Evolutionary conservation across 2,113 vertebrate genomes (phyloP), one percentile per base, ranked within the genome.

Genomic region (Romanogobio albipinnatus): DNA sequence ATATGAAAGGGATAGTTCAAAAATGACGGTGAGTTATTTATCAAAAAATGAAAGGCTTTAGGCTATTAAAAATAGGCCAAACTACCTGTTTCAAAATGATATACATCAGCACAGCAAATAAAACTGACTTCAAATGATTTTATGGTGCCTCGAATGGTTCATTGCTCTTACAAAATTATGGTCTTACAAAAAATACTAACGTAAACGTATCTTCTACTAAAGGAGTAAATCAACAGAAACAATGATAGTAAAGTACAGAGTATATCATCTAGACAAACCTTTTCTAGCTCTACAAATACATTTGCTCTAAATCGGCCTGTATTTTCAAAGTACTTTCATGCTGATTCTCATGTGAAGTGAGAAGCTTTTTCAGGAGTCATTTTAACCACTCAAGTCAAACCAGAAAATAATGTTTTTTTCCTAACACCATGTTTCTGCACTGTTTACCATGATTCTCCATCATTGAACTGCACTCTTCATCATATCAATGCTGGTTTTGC

Each of bases 291-390:
- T 43, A 62, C 75, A 81, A 70, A 61, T 81, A 76, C 76, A 51
- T 56, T 51, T 22, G 26, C 78, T 47, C 26, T 75, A 66, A 73
- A 62, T 4, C 29, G 14, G n/a, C 15, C 39, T 58, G 61, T 19
- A 79, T 14, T 61, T 24, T 33, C 19, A 71, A 14, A 83, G n/a
- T 51, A 36, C 19, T 39, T 75, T 76, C 39, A 68, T 19, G 49
- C 45, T 59, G 75, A 88, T 83, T 49, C 78, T 33, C 58, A 80
- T 51, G 47, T 70, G 62, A 70, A 45, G 33, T 59, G 36, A 85
- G 26, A 58, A 71, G 24, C 83, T 79, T 13, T 29, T 79, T 26
- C 61, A 77, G 17, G 26, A 56, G 76, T 84, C 59, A 76, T 36
- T 83, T 76, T 64, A 83, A 61, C 58, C 70, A 39, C 51, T 81